These are phyloP conservation scores for Macheiramphus alcinus DNA, from an alignment of 2,113 vertebrate species.

Conservation along the genomic window DNA sequence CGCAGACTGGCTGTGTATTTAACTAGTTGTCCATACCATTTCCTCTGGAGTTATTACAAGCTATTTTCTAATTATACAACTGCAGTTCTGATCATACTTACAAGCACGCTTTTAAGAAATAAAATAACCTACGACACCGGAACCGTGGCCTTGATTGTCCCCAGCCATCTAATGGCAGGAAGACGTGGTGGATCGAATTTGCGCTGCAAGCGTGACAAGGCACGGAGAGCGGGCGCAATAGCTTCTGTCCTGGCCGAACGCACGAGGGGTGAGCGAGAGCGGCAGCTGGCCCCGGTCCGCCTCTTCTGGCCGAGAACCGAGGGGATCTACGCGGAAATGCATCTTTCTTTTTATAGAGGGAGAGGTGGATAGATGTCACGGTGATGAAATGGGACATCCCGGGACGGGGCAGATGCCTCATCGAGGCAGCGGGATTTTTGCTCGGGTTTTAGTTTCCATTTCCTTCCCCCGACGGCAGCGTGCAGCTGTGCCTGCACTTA, in stretches of 20 bases:
- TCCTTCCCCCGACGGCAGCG: neutral
- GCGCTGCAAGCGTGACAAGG: neutral
- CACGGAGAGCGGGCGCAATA: neutral
- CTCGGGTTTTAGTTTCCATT: neutral
- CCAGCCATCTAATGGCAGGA: neutral
- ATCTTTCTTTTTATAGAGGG: constrained; percentile 20
- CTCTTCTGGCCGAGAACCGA: neutral
- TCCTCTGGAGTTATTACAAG: neutral
- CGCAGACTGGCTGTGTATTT: neutral
- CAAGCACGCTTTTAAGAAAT: neutral
- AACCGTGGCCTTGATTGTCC: neutral
- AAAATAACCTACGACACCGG: neutral
- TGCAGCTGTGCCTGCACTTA: neutral
- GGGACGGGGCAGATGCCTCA: neutral
- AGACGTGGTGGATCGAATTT: neutral
- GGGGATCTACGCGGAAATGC: neutral
- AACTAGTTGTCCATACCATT: neutral
- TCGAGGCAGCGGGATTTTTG: neutral
- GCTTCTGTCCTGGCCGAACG: neutral
- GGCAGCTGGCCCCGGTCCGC: neutral
- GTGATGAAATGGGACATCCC: constrained; percentile 22
- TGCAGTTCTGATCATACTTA: neutral
- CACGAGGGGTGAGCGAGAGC: neutral
- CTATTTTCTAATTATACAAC: neutral
- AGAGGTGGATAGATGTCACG: neutral